These are phyloP conservation scores for Enteromius treurensis DNA, from an alignment of 2,797 vertebrate species.

Conservation along the genomic window DNA sequence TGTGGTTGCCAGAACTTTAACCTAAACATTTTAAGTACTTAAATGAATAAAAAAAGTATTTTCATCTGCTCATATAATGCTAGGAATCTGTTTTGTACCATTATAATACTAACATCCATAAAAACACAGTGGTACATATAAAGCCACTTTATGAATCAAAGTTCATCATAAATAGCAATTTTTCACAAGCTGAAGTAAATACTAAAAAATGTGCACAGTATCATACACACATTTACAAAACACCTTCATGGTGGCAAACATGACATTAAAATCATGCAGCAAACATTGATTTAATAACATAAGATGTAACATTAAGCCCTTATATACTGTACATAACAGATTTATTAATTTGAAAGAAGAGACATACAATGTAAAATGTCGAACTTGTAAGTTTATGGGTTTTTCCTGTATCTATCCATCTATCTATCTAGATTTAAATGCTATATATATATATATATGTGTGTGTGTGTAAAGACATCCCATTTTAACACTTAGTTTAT, in stretches of 20 bases:
- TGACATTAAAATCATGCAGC: too few relatives aligned
- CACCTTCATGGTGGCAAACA: too few relatives aligned
- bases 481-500: not conserved
- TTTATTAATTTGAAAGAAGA: too few relatives aligned
- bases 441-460: not conserved
- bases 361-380: not conserved
- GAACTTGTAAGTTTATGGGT: not conserved
- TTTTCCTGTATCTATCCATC: not conserved
- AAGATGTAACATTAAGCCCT: too few relatives aligned
- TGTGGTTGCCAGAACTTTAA: not conserved
- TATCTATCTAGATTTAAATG: not conserved
- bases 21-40: not conserved
- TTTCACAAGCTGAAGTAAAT: not conserved
- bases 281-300: too few relatives aligned
- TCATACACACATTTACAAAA: not conserved
- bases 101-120: not conserved
- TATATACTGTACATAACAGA: too few relatives aligned
- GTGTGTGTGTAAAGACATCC: not conserved
- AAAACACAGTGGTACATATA: not conserved
- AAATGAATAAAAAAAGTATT: not conserved
- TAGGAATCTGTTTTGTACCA: not conserved
- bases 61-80: not conserved
- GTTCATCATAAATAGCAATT: not conserved
- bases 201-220: not conserved
- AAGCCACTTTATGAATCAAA: not conserved